A percentile compares a stretch with the other conserved stretches of the same genome.
phyloP scores from a whole-genome alignment of 2,113 vertebrate genomes.

The Coptodon bakossiorum region DNA sequence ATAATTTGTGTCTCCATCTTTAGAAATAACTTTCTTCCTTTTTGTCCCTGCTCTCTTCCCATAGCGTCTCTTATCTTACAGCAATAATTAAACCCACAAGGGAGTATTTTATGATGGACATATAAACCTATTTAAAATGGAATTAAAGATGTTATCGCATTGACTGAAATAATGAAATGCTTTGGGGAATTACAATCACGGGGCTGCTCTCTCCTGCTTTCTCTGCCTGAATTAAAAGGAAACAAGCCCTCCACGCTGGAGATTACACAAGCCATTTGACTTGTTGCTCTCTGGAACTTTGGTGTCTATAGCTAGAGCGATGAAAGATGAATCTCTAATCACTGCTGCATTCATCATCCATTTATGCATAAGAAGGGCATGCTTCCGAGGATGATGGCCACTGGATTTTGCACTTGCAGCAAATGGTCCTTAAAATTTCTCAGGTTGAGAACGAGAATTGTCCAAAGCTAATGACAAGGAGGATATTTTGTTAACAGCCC shows the following conservation, averaged over 20 bases:
- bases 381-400: background rate
- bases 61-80: constrained; percentile 53
- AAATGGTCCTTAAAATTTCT: constrained; percentile 29
- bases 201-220: constrained; percentile 2
- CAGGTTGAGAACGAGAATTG: background rate
- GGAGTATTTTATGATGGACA: constrained; percentile 69
- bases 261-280: constrained; percentile 51
- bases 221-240: constrained; percentile 49
- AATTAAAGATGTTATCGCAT: constrained; percentile 71
- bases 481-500: constrained; percentile 22
- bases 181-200: constrained; percentile 53
- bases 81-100: constrained; percentile 69
- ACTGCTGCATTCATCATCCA: background rate
- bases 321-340: constrained; percentile 21
- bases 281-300: constrained; percentile 42
- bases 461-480: background rate
- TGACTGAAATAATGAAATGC: constrained; percentile 63
- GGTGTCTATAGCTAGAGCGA: background rate
- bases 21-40: constrained; percentile 50
- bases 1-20: constrained; percentile 56
- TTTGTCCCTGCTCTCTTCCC: constrained; percentile 62
- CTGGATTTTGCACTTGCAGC: background rate
- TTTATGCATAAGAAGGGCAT: background rate
- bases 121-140: constrained; percentile 71
- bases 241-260: constrained; percentile 30